Percentiles rank a stretch among this genome's conserved stretches.
Conservation (phyloP, 2,797 vertebrate genomes). For the Tamandua tetradactyla region DNA sequence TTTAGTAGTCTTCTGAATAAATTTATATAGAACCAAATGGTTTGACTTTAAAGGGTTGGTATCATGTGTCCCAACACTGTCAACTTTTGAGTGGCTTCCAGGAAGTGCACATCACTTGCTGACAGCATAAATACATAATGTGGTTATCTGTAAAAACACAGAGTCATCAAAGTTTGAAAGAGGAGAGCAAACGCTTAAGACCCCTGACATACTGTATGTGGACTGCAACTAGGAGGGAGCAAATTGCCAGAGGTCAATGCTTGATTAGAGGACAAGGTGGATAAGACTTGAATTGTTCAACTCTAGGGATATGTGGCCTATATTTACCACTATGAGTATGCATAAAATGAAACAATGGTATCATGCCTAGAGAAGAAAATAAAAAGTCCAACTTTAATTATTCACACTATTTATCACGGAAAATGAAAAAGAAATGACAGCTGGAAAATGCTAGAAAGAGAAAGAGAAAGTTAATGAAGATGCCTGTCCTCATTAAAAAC, state of each 20-base stretch:
- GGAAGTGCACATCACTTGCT: neutral
- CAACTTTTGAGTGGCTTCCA: neutral
- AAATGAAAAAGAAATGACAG: neutral
- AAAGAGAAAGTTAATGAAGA: slow-evolving; percentile 2
- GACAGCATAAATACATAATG: slow-evolving; percentile 15
- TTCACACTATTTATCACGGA: neutral
- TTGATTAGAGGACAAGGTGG: neutral
- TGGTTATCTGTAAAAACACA: neutral
- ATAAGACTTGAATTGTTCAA: slow-evolving; percentile 45
- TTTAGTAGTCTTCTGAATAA: neutral
- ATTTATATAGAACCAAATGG: neutral
- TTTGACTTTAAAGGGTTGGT: neutral
- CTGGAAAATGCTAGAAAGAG: slow-evolving; percentile 3
- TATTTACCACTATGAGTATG: neutral
- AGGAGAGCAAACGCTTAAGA: neutral
- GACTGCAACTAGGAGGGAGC: neutral
- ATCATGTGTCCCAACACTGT: neutral
- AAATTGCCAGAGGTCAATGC: neutral
- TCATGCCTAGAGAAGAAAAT: slow-evolving; percentile 5
- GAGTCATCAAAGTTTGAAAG: slow-evolving; percentile 35
- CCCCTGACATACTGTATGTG: neutral
- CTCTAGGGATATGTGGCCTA: neutral
- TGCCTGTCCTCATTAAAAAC: neutral
- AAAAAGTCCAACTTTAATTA: slow-evolving; percentile 45
- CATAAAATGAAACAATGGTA: slow-evolving; percentile 34